Conservation (phyloP, 2,797 vertebrate genomes). For the Pempheris klunzingeri region DNA sequence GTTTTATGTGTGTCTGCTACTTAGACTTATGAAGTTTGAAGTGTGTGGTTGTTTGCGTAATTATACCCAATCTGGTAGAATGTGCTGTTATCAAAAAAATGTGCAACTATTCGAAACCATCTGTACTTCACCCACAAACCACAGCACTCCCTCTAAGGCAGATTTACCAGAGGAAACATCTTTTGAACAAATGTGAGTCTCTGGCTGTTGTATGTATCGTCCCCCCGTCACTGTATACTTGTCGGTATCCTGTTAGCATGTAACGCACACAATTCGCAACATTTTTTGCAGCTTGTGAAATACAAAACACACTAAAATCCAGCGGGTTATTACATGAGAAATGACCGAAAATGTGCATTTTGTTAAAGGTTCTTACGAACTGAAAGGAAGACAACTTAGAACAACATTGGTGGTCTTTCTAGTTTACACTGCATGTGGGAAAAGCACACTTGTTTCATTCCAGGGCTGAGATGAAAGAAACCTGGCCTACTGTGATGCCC, state of each 20-base stretch:
- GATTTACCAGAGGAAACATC: conserved; percentile 35
- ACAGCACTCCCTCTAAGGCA: background rate
- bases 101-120: conserved; percentile 1
- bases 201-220: background rate
- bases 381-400: conserved; percentile 45
- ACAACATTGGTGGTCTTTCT: conserved; percentile 61
- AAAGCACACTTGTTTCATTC: conserved; percentile 37
- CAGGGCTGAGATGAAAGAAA: conserved; percentile 51
- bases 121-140: conserved; percentile 7
- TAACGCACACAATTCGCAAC: conserved; percentile 1
- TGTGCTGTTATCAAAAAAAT: background rate
- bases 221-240: conserved; percentile 3
- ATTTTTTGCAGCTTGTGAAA: conserved; percentile 24
- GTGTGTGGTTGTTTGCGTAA: background rate
- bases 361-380: conserved; percentile 4
- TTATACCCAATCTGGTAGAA: conserved; percentile 4
- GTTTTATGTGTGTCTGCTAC: background rate
- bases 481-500: conserved; percentile 20
- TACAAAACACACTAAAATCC: background rate
- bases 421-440: background rate
- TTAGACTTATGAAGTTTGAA: background rate
- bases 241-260: conserved; percentile 2
- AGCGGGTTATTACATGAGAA: conserved; percentile 3
- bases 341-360: background rate
- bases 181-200: conserved; percentile 33